Base-by-base conservation (phyloP, 2,113 vertebrate genomes). In the Oncorhynchus keta region DNA sequence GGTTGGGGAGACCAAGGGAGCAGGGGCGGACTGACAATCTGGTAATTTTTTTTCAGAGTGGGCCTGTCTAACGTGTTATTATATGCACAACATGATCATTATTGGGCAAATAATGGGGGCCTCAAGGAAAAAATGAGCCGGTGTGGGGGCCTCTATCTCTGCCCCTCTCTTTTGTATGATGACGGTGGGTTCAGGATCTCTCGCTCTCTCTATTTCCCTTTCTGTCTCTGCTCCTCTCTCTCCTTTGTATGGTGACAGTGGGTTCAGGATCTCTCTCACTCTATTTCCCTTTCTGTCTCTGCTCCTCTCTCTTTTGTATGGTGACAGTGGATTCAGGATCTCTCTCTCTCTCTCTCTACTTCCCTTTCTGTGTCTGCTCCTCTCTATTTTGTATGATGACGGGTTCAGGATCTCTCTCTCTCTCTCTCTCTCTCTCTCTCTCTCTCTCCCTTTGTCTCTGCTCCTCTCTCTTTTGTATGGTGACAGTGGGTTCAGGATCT, bases 1-100 rank as follows among this genome's bases (percentile, higher is more conserved):
- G 59, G 72, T 73, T 30, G 76, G 87, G 81, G 81, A 84, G 87
- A 78, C 85, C n/a, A 13, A 51, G 49, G 49, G 49, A 51, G 49
- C 11, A 13, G 87, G 89, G 39, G 90, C 88, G 9, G 39, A 45
- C 39, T 45, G 39, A 45, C 39, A 45, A 45, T 11, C 39, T 45
- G 39, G 39, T 45, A 9, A 45, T 11, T 3, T 1, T 12, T 45
- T 39, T 9, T 8, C 39, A 0, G 7, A 39, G 8, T 39, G 39
- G 39, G 39, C 8, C 39, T 9, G 39, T 39, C 39, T 39, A 39
- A 39, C 8, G 39, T 39, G 39, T 39, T 39, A 39, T 39, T 39
- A 39, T 39, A 2, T 39, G 39, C 39, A 8, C 39, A 39, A 39
- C 7, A 9, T 39, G 39, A 39, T 39, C 39, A 39, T 39, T 39